Evolutionary conservation across 2,888 invertebrate species (phyloP).

Genomic region (Hirtodrosophila trivittata): DNA sequence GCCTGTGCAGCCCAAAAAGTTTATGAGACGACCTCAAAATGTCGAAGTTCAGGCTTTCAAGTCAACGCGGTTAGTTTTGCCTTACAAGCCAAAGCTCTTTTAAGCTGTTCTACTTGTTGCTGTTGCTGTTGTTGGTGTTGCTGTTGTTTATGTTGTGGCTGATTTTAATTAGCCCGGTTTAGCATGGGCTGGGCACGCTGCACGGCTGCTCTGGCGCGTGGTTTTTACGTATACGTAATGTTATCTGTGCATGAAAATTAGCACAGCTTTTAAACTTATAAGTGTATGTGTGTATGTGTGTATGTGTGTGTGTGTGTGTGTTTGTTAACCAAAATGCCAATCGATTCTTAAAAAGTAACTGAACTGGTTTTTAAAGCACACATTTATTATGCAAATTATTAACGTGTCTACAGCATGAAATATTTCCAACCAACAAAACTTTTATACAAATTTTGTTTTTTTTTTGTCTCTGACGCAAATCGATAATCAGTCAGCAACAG

Average conservation of each 20-base stretch:
- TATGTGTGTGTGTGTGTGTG: slow-evolving; percentile 9
- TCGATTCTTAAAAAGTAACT: slow-evolving; percentile 59
- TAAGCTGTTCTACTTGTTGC: slow-evolving; percentile 12
- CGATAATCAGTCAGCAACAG: slow-evolving; percentile 11
- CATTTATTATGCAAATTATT: slow-evolving; percentile 61
- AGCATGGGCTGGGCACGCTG: slow-evolving; percentile 25
- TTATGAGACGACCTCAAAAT: slow-evolving; percentile 60
- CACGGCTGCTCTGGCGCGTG: slow-evolving; percentile 38
- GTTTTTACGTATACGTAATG: slow-evolving; percentile 62
- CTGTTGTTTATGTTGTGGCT: slow-evolving; percentile 14
- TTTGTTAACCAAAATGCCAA: slow-evolving; percentile 42
- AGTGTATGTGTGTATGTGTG: slow-evolving; percentile 15
- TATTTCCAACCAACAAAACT: slow-evolving; percentile 16
- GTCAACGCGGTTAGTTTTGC: slow-evolving; percentile 6
- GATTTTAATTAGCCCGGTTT: slow-evolving; percentile 60
- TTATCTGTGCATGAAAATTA: slow-evolving; percentile 61
- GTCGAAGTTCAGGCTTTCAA: slow-evolving; percentile 64
- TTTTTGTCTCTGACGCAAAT: slow-evolving; percentile 48
- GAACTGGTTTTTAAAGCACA: slow-evolving; percentile 62
- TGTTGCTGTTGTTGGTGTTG: slow-evolving; percentile 15
- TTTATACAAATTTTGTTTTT: slow-evolving; percentile 6
- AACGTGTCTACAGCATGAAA: slow-evolving; percentile 36
- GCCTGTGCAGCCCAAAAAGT: slow-evolving; percentile 27
- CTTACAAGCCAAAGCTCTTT: background rate
- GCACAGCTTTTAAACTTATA: slow-evolving; percentile 53